Conservation (phyloP, 30 jellyfish, hydroid and myxozoan species). For the Sanderia malayensis region DNA sequence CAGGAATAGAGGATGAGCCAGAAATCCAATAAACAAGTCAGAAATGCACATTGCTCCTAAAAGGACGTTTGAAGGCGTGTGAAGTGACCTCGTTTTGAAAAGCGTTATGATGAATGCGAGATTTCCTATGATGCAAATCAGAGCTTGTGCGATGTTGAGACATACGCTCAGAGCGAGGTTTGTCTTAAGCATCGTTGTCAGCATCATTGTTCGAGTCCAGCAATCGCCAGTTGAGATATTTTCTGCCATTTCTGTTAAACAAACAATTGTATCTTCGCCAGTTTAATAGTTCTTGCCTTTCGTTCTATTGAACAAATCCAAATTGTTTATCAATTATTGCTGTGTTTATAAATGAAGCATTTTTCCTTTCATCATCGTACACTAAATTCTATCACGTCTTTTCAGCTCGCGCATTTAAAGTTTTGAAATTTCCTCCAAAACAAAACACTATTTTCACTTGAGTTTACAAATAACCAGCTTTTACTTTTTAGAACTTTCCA, state of each 20-base stretch:
- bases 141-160: constrained; percentile 23
- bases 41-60: constrained; percentile 41
- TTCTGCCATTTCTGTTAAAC: background rate
- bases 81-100: constrained; percentile 33
- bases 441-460: too few relatives aligned
- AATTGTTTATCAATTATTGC: too few relatives aligned
- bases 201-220: constrained; percentile 10
- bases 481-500: too few relatives aligned
- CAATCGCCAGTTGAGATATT: background rate
- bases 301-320: too few relatives aligned
- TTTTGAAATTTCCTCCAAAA: too few relatives aligned
- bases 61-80: constrained; percentile 36
- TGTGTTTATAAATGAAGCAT: too few relatives aligned
- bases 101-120: constrained; percentile 29
- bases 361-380: too few relatives aligned
- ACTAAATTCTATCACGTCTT: too few relatives aligned
- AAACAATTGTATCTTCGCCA: too few relatives aligned
- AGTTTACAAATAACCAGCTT: too few relatives aligned
- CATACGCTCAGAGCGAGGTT: background rate
- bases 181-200: background rate
- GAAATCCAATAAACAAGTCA: constrained; percentile 24
- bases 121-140: constrained; percentile 22
- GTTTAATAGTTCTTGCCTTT: too few relatives aligned
- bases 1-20: constrained; percentile 33
- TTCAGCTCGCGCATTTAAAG: too few relatives aligned